Base-by-base conservation (phyloP, 2,888 invertebrate genomes). In the Noctua pronuba region DNA sequence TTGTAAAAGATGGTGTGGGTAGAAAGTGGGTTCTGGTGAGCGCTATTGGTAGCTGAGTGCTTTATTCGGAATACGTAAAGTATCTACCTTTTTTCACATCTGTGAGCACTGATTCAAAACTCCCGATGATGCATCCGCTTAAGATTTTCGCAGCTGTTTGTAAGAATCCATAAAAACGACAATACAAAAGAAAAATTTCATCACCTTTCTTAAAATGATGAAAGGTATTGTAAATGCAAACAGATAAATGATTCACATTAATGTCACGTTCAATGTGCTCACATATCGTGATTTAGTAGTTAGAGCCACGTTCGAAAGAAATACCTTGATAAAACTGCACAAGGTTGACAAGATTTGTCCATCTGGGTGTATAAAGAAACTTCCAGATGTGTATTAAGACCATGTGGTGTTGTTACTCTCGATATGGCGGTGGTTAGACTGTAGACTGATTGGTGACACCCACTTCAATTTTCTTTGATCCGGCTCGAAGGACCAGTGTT, bases 221-320 rank as follows among this genome's bases (percentile, higher is more conserved):
- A 82, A 78, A 82, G 44, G 31, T 83, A 83, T 21, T 55, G 31
- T 28, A 35, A 69, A 78, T 31, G 71, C 73, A 72, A 66, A 86
- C 46, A 75, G 83, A 86, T 82, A 79, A 67, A 74, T 75, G n/a
- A 73, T 75, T 86, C 28, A 69, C 65, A 73, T 72, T 62, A 79
- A 73, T 78, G 75, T 82, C 84, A 86, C 84, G 84, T 84, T 67
- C 62, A 28, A 55, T 85, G 49, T 85, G 75, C 11, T 77, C 82
- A 86, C 21, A 55, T 64, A 73, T 79, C 71, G 77, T 79, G 73
- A 64, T 79, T 46, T 58, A 49, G 64, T 83, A 38, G 67, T 79
- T 83, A 83, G 71, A 65, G n/a, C 82, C 82, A 83, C 83, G 82
- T 73, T 49, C 49, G 8, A 58, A 76, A 67, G 62, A 44, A 81